A percentile compares a stretch with the other conserved stretches of the same genome.
phyloP scores from a whole-genome alignment of 2,113 vertebrate species.

The Urocolius indicus region DNA sequence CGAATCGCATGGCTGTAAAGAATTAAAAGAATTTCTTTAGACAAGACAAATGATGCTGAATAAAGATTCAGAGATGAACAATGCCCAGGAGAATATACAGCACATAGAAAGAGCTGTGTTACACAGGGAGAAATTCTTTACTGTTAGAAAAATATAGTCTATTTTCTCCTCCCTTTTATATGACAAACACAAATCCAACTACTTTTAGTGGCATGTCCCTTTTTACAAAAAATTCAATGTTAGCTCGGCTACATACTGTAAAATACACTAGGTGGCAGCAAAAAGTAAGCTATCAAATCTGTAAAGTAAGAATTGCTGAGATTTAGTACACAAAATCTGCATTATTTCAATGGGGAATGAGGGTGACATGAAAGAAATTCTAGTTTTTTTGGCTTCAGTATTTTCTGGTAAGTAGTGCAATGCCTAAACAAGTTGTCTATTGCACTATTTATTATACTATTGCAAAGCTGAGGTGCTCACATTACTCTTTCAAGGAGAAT shows the following conservation, averaged over 20 bases:
- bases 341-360: neutral
- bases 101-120: neutral
- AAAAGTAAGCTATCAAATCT: constrained; percentile 61
- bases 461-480: neutral
- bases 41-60: neutral
- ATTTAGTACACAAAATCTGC: neutral
- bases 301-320: accelerated
- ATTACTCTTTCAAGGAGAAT: neutral
- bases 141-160: neutral
- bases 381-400: constrained; percentile 8
- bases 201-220: neutral
- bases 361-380: constrained; percentile 29
- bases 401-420: constrained; percentile 5
- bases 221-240: neutral
- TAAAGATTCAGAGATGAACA: neutral
- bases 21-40: neutral
- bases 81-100: neutral
- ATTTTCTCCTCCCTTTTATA: neutral
- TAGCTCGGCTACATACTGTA: neutral
- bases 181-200: neutral
- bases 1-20: neutral
- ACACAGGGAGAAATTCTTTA: neutral
- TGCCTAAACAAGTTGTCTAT: neutral
- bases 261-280: constrained; percentile 78
- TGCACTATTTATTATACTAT: neutral